Base-by-base conservation (phyloP, 2,888 invertebrate species). In the Bhutanitis thaidina region DNA sequence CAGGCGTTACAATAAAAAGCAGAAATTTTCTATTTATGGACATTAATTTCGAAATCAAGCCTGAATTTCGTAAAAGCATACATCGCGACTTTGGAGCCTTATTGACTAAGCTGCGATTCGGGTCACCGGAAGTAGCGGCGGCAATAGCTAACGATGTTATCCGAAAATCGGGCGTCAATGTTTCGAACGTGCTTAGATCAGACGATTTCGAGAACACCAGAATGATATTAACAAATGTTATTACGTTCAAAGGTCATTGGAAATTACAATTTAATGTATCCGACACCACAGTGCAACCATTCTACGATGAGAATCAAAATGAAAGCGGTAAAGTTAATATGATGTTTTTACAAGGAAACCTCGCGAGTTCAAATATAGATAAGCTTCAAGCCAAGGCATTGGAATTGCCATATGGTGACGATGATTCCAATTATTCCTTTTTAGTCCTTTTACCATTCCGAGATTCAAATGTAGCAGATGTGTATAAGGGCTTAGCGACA, bases 201-300 rank as follows among this genome's bases (percentile, higher is more conserved):
- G 91, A 80, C 36, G 91, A 92, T 65, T 77, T 92, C 39, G 65
- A 60, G 9, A 80, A 91, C 58, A 90, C 93, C 0, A 80, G 90
- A 59, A 87, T 94, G 77, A 89, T 94, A 51, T 71, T 94, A 62
- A 88, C 93, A 0, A 93, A 93, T 50, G 91, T 93, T 0, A 86
- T 94, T 41, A 93, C 90, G 57, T 94, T 94, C 71, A 93, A 93
- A 77, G 94, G 94, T n/a, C 76, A 90, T 15, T 94, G 94, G 94
- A 79, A 87, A 52, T 73, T 72, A 0, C 93, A 93, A 0, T 94
- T 94, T 63, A 92, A 93, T 62, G 67, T 60, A 43, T 71, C 90
- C 0, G 81, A 85, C 1, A 93, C 93, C 0, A 67, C 60, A 1
- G 52, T 67, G 3, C 91, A 91, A 55, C 74, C 84, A 0, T 94